Base-by-base conservation (phyloP, 2,113 vertebrate species). In the Dromas ardeola region DNA sequence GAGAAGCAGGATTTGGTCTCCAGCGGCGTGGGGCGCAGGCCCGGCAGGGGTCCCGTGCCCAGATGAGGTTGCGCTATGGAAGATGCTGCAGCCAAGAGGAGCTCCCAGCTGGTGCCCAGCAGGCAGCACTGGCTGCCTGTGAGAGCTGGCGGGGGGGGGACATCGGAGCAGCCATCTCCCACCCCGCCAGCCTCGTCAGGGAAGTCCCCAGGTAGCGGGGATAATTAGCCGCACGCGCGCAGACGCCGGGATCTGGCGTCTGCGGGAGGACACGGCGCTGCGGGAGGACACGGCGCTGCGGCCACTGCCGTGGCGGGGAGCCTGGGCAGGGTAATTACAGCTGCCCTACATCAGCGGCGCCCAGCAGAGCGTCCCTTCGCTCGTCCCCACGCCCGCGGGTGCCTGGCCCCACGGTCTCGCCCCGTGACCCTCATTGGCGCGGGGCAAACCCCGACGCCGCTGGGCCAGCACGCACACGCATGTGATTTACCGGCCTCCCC, bases 1-100 rank as follows among this genome's bases (percentile, higher is more conserved):
- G 18, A 76, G 63, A 50, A 71, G 56, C 25, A 89, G 59, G n/a
- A 73, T 71, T 59, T 85, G 15, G 38, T 49, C 43, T 83, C 53
- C 53, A 43, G 26, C 0, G 1, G 21, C 0, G 0, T 45, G 34
- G 26, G 42, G 21, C 11, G 30, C 21, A 63, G 38, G 49, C 23
- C 19, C 1, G 6, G n/a, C 27, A 13, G 14, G 77, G 65, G 11
- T 16, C 36, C 40, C 0, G 0, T 45, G 80, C n/a, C 29, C 17
- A 2, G 1, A 17, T n/a, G 56, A 42, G 8, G 13, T 7, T 40
- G 30, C 0, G 4, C 8, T 62, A 16, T 15, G 21, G 50, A 71
- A 74, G 47, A 50, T 5, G n/a, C 50, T 53, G 63, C 81, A 42
- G 63, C 15, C 29, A 29, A 21, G 58, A 65, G 40, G 11, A 8